Evolutionary conservation across 2,113 vertebrate genomes (phyloP).

Genomic region (Cheirogaleus medius): DNA sequence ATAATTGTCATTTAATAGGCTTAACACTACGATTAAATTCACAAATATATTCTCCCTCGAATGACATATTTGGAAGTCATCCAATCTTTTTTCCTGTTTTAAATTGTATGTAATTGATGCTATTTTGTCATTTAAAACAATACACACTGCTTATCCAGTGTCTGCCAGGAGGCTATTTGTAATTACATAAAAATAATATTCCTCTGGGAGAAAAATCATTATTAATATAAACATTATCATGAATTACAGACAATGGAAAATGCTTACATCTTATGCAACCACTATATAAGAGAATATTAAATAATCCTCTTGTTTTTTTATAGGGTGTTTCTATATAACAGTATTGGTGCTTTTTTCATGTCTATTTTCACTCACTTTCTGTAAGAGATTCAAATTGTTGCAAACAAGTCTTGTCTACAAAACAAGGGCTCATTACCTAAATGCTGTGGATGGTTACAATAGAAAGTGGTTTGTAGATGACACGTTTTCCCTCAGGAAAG

Average conservation of each 20-base stretch:
- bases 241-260: neutral
- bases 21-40: conserved; percentile 37
- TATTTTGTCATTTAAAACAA: conserved; percentile 56
- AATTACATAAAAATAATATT: conserved; percentile 25
- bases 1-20: conserved; percentile 55
- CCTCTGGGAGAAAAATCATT: conserved; percentile 28
- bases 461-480: neutral
- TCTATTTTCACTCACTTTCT: conserved; percentile 7
- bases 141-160: neutral
- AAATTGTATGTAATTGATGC: conserved; percentile 48
- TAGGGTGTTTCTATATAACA: neutral
- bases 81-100: conserved; percentile 40
- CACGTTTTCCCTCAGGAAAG: neutral
- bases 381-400: neutral
- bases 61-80: conserved; percentile 47
- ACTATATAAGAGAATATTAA: conserved; percentile 4
- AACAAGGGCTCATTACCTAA: neutral
- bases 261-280: neutral
- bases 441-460: neutral
- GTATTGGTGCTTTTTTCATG: neutral
- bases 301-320: neutral
- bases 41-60: conserved; percentile 45
- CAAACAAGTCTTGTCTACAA: neutral
- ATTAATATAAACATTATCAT: conserved; percentile 3
- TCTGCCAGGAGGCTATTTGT: conserved; percentile 22